A percentile compares a stretch with the other conserved stretches of the same genome.
Conservation (phyloP, 2,888 invertebrate genomes). For the Copidosoma aretas region DNA sequence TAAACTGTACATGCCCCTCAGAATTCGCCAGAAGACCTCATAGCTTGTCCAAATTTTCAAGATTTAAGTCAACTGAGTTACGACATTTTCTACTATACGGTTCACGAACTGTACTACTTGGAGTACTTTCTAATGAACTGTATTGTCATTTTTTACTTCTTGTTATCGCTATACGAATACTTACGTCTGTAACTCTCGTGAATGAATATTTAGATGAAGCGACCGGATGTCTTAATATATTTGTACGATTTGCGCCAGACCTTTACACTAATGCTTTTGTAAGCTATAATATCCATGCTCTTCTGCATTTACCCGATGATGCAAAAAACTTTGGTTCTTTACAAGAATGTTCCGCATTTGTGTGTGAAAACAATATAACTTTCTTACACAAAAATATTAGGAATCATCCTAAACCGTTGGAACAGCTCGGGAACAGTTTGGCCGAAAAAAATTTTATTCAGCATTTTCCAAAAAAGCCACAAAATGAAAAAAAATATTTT, state of each 20-base stretch:
- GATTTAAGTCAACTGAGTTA: constrained; percentile 1
- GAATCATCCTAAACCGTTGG: constrained; percentile 5
- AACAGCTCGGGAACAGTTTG: constrained; percentile 11
- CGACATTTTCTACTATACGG: not conserved
- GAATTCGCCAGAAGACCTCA: not conserved
- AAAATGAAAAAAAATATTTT: no score
- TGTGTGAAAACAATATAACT: constrained; percentile 16
- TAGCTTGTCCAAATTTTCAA: not conserved
- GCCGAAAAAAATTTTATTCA: constrained; percentile 2
- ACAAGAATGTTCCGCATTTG: constrained; percentile 6
- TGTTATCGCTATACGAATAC: not conserved
- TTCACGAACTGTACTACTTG: not conserved
- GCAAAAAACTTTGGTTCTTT: not conserved
- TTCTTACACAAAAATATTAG: constrained; percentile 7
- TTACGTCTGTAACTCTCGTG: not conserved
- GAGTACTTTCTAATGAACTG: not conserved
- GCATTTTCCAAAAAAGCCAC: no score
- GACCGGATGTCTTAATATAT: not conserved
- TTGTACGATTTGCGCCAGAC: constrained; percentile 4
- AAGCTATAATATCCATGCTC: constrained; percentile 1
- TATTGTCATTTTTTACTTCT: not conserved
- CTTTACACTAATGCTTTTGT: constrained; percentile 10
- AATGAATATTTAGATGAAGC: not conserved
- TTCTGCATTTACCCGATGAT: constrained; percentile 11
- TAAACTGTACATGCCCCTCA: not conserved